These are phyloP conservation scores for Oscheius sp. DNA, from an alignment of 2,888 invertebrate genomes.

Conservation along the genomic window DNA sequence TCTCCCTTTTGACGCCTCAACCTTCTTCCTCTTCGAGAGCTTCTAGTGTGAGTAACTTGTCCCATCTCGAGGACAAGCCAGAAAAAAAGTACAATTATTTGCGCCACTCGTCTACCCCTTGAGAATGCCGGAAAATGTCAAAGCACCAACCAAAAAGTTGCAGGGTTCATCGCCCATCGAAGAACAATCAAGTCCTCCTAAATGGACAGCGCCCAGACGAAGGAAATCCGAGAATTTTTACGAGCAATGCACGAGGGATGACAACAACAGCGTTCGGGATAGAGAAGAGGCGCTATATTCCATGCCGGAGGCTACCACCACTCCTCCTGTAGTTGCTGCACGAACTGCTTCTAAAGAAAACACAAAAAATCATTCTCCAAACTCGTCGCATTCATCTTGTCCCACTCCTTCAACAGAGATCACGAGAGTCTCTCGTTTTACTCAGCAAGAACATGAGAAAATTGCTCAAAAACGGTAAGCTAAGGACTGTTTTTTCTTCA, in stretches of 20 bases:
- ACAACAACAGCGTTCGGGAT: conserved; percentile 16
- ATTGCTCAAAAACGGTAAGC: neutral
- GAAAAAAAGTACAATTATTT: neutral
- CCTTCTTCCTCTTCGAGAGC: conserved; percentile 7
- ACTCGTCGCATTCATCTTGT: neutral
- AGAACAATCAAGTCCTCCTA: conserved; percentile 1
- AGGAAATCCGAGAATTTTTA: conserved; percentile 10
- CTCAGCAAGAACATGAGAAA: conserved; percentile 11
- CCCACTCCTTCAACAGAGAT: conserved; percentile 7
- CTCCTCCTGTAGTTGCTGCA: neutral
- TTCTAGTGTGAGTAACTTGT: neutral
- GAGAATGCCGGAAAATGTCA: neutral
- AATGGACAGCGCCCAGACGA: conserved; percentile 9
- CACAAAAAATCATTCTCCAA: neutral
- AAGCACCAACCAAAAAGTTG: neutral
- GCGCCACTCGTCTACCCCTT: neutral
- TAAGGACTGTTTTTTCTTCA: too few relatives aligned
- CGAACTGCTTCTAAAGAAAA: neutral
- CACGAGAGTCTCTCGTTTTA: conserved; percentile 10
- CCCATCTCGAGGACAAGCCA: neutral
- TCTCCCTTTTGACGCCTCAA: conserved; percentile 9
- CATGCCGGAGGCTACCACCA: conserved; percentile 2
- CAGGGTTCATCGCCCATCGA: neutral
- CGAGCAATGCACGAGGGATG: conserved; percentile 21
- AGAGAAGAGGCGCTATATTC: conserved; percentile 20